These are phyloP conservation scores for Tetrao urogallus DNA, from an alignment of 2,113 vertebrate species.

Conservation along the genomic window DNA sequence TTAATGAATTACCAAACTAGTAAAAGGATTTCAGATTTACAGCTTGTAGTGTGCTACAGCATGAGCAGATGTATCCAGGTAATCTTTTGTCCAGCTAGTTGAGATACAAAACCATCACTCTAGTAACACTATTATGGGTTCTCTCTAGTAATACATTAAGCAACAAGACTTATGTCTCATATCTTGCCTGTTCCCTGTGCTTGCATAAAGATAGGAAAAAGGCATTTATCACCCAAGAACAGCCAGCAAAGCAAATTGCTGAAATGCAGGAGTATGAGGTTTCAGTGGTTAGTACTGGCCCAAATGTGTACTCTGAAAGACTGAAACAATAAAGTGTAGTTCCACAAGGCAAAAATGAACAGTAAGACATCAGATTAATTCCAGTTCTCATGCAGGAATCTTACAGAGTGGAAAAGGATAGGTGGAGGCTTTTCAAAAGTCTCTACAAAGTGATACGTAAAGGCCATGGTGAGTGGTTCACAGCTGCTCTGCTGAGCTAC, in stretches of 20 bases:
- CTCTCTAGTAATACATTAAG: background rate
- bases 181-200: background rate
- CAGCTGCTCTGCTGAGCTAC: background rate
- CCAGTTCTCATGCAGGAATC: background rate
- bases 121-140: background rate
- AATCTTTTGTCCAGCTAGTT: background rate
- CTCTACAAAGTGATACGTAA: background rate
- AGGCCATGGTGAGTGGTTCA: background rate
- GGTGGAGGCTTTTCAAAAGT: background rate
- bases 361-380: background rate
- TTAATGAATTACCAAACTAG: background rate
- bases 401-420: background rate
- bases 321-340: background rate
- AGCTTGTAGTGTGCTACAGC: background rate
- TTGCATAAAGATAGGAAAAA: constrained; percentile 4
- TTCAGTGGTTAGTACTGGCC: background rate
- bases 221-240: constrained; percentile 9
- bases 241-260: background rate
- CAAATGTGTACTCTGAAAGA: background rate
- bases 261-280: accelerated
- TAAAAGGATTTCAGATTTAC: background rate
- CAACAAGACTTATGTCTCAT: background rate
- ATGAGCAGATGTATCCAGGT: background rate
- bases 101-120: background rate
- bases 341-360: background rate